Conservation (phyloP, 2,888 invertebrate genomes). For the Drosophila lutescens region DNA sequence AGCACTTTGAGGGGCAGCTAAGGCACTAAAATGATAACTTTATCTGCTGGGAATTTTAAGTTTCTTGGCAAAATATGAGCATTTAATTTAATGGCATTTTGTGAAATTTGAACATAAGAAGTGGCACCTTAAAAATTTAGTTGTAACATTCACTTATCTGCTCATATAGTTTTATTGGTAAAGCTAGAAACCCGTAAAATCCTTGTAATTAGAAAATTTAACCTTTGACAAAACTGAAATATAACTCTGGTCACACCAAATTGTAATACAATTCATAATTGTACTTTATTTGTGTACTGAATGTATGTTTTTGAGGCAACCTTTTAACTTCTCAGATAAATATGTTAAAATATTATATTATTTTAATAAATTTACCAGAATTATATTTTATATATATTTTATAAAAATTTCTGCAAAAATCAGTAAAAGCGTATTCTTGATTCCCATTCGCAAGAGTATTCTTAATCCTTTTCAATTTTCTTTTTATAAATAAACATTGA, state of each 20-base stretch:
- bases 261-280: neutral
- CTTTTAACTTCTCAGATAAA: too few relatives aligned
- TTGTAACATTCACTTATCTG: too few relatives aligned
- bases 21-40: constrained; percentile 36
- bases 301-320: neutral
- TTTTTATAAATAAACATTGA: constrained; percentile 43
- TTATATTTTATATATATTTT: too few relatives aligned
- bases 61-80: neutral
- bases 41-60: constrained; percentile 12
- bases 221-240: neutral
- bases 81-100: neutral
- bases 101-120: too few relatives aligned
- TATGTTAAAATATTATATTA: too few relatives aligned
- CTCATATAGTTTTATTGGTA: neutral
- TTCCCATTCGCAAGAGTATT: too few relatives aligned
- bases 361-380: too few relatives aligned
- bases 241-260: neutral
- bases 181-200: neutral
- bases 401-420: neutral
- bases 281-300: too few relatives aligned
- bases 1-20: constrained; percentile 13
- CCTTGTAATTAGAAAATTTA: too few relatives aligned
- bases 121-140: too few relatives aligned
- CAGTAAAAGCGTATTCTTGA: neutral
- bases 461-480: constrained; percentile 4